A percentile compares a stretch with the other conserved stretches of the same genome.
These are phyloP conservation scores for Amphimedon queenslandica DNA, from an alignment of 37 sponge, comb jelly and placozoan genomes.

Conservation along the genomic window DNA sequence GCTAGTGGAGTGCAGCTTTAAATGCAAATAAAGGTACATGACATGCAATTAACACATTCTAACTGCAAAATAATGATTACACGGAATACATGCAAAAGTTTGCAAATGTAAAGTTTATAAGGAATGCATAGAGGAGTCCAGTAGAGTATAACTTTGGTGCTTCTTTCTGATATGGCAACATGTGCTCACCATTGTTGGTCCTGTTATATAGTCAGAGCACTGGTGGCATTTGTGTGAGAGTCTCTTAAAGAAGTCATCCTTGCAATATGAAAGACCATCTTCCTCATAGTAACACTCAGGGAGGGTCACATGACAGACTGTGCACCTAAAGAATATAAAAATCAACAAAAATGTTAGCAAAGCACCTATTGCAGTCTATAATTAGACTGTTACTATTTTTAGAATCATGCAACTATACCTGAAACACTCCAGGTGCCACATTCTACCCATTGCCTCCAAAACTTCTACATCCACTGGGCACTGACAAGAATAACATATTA, in stretches of 20 bases:
- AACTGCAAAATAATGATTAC: too few species aligned
- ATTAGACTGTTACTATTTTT: too few species aligned
- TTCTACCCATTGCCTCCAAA: slow-evolving; percentile 62
- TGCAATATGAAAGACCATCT: slow-evolving; percentile 46
- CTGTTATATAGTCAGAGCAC: slow-evolving; percentile 55
- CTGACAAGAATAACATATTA: too few species aligned
- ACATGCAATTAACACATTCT: too few species aligned
- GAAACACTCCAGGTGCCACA: slow-evolving; percentile 73
- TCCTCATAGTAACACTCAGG: slow-evolving; percentile 65
- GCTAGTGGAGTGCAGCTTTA: too few species aligned
- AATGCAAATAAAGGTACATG: too few species aligned
- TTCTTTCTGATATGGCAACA: neutral
- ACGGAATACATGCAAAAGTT: too few species aligned
- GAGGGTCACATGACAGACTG: slow-evolving; percentile 33
- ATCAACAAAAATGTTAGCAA: too few species aligned
- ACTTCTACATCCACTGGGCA: slow-evolving; percentile 24
- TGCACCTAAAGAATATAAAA: slow-evolving; percentile 36
- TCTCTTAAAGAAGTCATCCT: slow-evolving; percentile 56
- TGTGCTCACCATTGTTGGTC: slow-evolving; percentile 68
- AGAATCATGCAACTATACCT: too few species aligned
- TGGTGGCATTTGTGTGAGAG: slow-evolving; percentile 56
- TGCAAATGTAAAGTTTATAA: too few species aligned
- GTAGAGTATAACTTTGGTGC: neutral
- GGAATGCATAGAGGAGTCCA: too few species aligned
- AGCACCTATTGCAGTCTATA: too few species aligned